A percentile compares a stretch with the other conserved stretches of the same genome.
phyloP scores from a whole-genome alignment of 2,113 vertebrate genomes.

The Carassius auratus region DNA sequence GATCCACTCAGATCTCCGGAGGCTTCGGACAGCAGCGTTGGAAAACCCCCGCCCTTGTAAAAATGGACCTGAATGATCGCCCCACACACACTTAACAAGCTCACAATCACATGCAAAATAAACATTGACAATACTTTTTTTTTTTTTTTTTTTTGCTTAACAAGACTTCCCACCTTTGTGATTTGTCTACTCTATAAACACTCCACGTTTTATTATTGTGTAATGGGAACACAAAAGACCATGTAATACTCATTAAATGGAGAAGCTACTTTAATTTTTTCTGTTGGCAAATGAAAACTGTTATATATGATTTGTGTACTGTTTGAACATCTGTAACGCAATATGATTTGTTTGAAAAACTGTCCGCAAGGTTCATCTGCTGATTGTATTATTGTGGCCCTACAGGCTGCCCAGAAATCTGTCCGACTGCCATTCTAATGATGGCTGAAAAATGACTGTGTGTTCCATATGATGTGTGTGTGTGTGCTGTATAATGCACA shows the following conservation, averaged over 20 bases:
- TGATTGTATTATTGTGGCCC: constrained; percentile 53
- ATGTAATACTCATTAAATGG: constrained; percentile 21
- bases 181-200: neutral
- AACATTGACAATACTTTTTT: neutral
- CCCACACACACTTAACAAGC: neutral
- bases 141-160: neutral
- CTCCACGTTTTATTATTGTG: neutral
- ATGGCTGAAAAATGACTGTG: constrained; percentile 51
- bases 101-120: neutral
- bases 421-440: constrained; percentile 49
- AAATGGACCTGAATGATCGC: neutral
- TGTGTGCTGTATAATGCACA: neutral
- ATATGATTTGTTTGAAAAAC: constrained; percentile 39
- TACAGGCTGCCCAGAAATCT: constrained; percentile 40
- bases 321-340: constrained; percentile 1
- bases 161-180: neutral
- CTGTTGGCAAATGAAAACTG: neutral
- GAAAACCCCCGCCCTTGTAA: constrained; percentile 47
- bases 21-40: constrained; percentile 1
- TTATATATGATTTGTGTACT: constrained; percentile 29
- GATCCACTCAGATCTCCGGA: constrained; percentile 52
- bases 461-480: neutral
- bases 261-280: constrained; percentile 4
- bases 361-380: neutral
- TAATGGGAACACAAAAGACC: constrained; percentile 14